Conservation (phyloP, 2,797 vertebrate genomes). For the Poecile montanus region DNA sequence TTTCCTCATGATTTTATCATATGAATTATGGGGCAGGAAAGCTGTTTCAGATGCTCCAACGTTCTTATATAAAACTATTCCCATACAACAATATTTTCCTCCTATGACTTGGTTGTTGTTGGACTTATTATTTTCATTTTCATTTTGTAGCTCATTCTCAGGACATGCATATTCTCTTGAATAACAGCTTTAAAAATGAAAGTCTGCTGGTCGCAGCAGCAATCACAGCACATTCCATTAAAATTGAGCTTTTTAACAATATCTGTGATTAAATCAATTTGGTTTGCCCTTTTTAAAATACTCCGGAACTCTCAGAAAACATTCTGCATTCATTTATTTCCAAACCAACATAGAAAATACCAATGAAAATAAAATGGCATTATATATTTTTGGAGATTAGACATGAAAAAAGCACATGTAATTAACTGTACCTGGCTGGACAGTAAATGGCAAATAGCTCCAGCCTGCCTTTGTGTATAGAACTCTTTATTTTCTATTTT, state of each 20-base stretch:
- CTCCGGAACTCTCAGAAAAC: slow-evolving; percentile 25
- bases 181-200: slow-evolving; percentile 4
- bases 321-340: slow-evolving; percentile 34
- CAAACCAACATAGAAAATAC: slow-evolving; percentile 1
- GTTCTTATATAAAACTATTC: background rate
- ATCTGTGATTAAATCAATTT: slow-evolving; percentile 44
- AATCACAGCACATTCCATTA: slow-evolving; percentile 44
- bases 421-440: background rate
- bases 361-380: slow-evolving; percentile 51
- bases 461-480: background rate
- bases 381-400: background rate
- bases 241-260: slow-evolving; percentile 23
- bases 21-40: background rate
- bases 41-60: background rate
- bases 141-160: background rate
- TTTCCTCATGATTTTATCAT: background rate
- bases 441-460: background rate
- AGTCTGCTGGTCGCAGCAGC: slow-evolving; percentile 1
- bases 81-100: background rate
- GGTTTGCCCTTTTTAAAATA: slow-evolving; percentile 58
- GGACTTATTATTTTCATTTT: background rate
- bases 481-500: background rate
- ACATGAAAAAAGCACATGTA: background rate
- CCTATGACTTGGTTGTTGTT: background rate
- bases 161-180: background rate